phyloP scores from a whole-genome alignment of 2,797 vertebrate species.

The Pangasius krempfi region DNA sequence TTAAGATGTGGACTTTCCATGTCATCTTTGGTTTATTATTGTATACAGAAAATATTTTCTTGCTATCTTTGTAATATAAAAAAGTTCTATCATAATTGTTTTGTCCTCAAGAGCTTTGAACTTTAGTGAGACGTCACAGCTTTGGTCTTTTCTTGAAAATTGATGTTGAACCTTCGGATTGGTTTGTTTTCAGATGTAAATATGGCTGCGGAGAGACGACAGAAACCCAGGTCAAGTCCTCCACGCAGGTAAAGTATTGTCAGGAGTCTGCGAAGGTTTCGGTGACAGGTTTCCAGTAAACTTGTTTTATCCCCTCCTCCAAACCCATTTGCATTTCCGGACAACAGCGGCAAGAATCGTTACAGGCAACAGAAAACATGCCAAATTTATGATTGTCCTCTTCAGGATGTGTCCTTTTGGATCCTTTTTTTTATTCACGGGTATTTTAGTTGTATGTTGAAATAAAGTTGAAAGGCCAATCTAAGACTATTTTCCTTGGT shows the following conservation, averaged over 20 bases:
- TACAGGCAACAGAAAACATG: constrained; percentile 19
- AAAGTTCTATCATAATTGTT: background rate
- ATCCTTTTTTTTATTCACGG: constrained; percentile 22
- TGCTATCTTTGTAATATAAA: background rate
- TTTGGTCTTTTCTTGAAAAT: constrained; percentile 30
- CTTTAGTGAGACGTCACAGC: background rate
- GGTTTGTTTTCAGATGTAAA: constrained; percentile 99
- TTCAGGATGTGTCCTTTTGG: constrained; percentile 36
- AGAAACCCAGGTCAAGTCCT: constrained; percentile 93
- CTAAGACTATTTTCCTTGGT: constrained; percentile 66
- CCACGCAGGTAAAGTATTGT: constrained; percentile 98
- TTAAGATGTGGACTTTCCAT: background rate
- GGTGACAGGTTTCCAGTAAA: constrained; percentile 63
- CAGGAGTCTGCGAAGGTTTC: constrained; percentile 67
- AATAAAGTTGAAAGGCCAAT: constrained; percentile 72
- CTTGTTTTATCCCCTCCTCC: constrained; percentile 36
- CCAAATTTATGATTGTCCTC: background rate
- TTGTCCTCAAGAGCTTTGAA: background rate
- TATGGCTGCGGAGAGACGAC: constrained; percentile 98
- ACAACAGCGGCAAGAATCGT: background rate
- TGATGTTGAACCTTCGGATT: constrained; percentile 98
- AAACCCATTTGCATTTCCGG: constrained; percentile 28
- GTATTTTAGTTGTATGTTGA: constrained; percentile 60
- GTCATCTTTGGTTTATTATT: background rate
- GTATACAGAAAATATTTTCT: background rate